Percentiles rank a stretch among this genome's conserved stretches.
Conservation (phyloP, 1,140 invertebrate genomes). For the Pteromalus puparum region DNA sequence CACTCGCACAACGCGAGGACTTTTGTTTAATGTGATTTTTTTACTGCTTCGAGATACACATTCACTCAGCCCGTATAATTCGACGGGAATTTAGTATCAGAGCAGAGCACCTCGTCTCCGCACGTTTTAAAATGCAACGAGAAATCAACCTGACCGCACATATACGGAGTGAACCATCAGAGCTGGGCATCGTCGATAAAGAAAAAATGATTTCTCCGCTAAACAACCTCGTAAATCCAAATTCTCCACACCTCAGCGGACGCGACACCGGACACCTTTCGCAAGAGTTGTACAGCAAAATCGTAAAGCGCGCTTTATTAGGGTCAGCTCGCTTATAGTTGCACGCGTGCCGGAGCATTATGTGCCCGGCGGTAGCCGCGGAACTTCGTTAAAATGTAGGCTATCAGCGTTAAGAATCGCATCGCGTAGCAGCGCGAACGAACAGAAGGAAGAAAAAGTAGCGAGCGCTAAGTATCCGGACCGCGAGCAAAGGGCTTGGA, state of each 20-base stretch:
- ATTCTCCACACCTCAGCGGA: background rate
- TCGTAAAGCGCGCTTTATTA: constrained; percentile 37
- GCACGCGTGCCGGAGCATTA: background rate
- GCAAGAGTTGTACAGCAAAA: background rate
- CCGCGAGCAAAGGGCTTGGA: constrained; percentile 22
- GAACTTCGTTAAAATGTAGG: constrained; percentile 42
- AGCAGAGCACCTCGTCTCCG: background rate
- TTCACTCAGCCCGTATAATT: no score
- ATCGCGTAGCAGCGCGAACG: background rate
- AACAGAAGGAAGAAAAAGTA: constrained; percentile 13
- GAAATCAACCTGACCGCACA: background rate
- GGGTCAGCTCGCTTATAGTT: background rate
- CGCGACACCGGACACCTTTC: constrained; percentile 8
- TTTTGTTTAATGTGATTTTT: background rate
- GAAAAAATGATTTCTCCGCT: background rate
- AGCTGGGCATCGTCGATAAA: background rate
- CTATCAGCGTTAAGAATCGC: constrained; percentile 40
- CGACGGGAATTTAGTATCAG: background rate
- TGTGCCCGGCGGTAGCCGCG: background rate
- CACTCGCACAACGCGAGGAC: no score
- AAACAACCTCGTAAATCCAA: background rate
- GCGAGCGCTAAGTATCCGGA: background rate
- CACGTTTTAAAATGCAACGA: background rate
- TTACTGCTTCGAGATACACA: background rate
- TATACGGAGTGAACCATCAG: background rate